Evolutionary conservation across 2,113 vertebrate genomes (phyloP), one percentile per base, ranked within the genome.

Genomic region (Paracanthobrama guichenoti): DNA sequence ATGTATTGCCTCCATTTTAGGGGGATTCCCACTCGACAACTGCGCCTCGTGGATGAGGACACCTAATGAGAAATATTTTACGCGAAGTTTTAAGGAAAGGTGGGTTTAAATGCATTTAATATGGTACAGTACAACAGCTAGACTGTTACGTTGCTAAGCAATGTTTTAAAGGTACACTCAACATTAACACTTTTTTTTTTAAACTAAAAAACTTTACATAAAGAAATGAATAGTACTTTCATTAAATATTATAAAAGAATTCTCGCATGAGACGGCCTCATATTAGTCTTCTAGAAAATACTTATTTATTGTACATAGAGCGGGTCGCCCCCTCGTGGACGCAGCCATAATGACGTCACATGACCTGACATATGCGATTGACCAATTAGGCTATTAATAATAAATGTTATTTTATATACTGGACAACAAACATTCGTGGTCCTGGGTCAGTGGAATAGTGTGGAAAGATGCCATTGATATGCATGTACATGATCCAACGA

Each of bases 1-100:
- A 55, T 76, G 76, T 59, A 75, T 74, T 86, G 82, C 90, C 89
- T 84, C 89, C 90, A 91, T 90, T 90, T 91, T 90, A 89, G 85
- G 89, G 90, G 89, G 66, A 88, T 87, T 88, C 88, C 89, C 85
- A 75, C 62, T 86, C 80, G 46, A 46, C 62, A 83, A 73, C 69
- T 74, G 71, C 60, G 53, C 75, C 35, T 24, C 11, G 9, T 81
- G 78, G 53, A 81, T 84, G 78, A 81, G 83, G 81, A 78, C 3
- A 24, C 20, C 28, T 48, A 1, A 28, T 6, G 9, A 55, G 7
- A 24, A 2, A 46, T 67, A 16, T 22, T 59, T 53, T 14, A 57
- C 7, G 12, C 2, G 2, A 57, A 20, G 13, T 3, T 0, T 53
- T 26, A 1, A 10, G 5, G 14, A 67, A 18, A 46, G 31, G 18